Percentiles rank a stretch among this genome's conserved stretches.
Evolutionary conservation across 1,140 invertebrate species (phyloP).

Genomic region (Aphelinus atriplicis): DNA sequence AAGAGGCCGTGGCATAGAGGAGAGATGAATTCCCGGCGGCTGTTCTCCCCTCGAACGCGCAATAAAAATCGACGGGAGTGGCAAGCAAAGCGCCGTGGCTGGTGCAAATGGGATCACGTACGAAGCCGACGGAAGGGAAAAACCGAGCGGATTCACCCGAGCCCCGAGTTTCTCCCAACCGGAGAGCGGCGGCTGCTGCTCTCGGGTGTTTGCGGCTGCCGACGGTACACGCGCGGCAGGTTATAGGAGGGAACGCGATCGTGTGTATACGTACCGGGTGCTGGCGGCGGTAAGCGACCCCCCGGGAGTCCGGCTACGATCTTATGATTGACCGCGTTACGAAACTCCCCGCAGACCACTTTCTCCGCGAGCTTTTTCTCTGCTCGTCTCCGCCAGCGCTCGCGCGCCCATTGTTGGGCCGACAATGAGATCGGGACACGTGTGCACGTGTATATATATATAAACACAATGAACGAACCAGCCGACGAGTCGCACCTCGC

Average conservation of each 20-base stretch:
- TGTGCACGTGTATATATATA: background rate
- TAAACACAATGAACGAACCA: too few relatives aligned
- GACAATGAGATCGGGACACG: background rate
- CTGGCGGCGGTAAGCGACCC: slow-evolving; percentile 58
- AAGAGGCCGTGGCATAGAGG: too few relatives aligned
- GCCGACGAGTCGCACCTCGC: slow-evolving; percentile 3
- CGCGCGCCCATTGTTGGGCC: background rate
- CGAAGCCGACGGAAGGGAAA: background rate
- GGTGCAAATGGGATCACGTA: slow-evolving; percentile 16
- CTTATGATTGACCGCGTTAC: slow-evolving; percentile 67
- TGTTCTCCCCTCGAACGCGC: background rate
- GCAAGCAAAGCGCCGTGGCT: too few relatives aligned
- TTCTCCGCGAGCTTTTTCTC: slow-evolving; percentile 43
- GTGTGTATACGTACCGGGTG: slow-evolving; percentile 42
- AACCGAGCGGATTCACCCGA: background rate
- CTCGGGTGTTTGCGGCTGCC: too few relatives aligned
- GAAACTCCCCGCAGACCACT: slow-evolving; percentile 59
- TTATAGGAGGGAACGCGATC: background rate
- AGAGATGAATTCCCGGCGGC: background rate
- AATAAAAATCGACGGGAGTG: background rate
- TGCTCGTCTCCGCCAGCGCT: background rate
- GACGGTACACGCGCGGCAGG: too few relatives aligned
- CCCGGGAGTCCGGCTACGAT: slow-evolving; percentile 59
- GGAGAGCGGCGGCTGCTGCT: background rate
- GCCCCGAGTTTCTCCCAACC: background rate